Evolutionary conservation across 1,140 invertebrate species (phyloP).

Genomic region (Teleogryllus occipitalis): DNA sequence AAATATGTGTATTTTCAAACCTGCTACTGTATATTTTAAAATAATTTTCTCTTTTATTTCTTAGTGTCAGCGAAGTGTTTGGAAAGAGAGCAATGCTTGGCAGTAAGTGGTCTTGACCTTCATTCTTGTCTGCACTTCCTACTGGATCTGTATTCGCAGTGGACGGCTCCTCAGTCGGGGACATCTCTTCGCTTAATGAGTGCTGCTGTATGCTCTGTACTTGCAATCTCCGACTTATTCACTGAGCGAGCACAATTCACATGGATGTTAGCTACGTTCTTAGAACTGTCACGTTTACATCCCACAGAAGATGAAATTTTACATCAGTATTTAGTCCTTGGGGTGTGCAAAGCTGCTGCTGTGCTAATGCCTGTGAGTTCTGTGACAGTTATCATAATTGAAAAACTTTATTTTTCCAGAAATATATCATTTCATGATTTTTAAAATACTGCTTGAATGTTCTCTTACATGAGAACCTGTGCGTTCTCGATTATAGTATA

Average conservation of each 20-base stretch:
- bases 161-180: conserved; percentile 47
- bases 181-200: conserved; percentile 52
- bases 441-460: neutral
- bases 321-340: conserved; percentile 58
- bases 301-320: conserved; percentile 61
- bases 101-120: conserved; percentile 59
- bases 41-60: neutral
- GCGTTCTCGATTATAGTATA: no score
- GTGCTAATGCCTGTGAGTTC: conserved; percentile 46
- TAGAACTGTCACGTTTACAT: conserved; percentile 54
- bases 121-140: conserved; percentile 81
- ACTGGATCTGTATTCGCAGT: conserved; percentile 70
- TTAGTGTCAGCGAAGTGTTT: conserved; percentile 20
- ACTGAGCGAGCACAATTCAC: conserved; percentile 57
- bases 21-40: neutral
- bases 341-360: conserved; percentile 57
- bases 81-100: conserved; percentile 28
- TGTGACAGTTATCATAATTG: neutral
- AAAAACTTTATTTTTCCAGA: neutral
- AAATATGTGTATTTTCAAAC: no score
- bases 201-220: conserved; percentile 57
- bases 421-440: neutral
- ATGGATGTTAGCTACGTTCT: conserved; percentile 61
- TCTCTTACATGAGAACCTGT: neutral
- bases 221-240: conserved; percentile 63